Evolutionary conservation across 2,888 invertebrate genomes (phyloP).

Genomic region (Dryobotodes eremita): DNA sequence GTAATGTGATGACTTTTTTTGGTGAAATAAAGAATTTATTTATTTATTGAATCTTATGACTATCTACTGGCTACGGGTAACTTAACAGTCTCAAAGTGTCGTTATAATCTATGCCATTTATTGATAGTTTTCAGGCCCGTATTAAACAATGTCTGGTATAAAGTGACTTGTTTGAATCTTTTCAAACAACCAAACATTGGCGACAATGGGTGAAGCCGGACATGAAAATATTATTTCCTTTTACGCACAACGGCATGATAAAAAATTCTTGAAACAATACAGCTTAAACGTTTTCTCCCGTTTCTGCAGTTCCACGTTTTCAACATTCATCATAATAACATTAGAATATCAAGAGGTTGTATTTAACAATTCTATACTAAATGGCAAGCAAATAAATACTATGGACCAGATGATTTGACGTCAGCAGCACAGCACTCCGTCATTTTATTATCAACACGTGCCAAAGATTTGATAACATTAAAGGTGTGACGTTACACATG

Average conservation of each 20-base stretch:
- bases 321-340: neutral
- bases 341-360: slow-evolving; percentile 5
- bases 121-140: neutral
- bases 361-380: slow-evolving; percentile 40
- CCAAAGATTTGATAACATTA: slow-evolving; percentile 34
- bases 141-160: neutral
- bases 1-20: no score
- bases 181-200: neutral
- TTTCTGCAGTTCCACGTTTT: neutral
- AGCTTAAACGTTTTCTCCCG: neutral
- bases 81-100: neutral
- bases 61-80: neutral
- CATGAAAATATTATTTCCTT: slow-evolving; percentile 4
- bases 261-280: neutral
- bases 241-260: neutral
- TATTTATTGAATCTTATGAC: slow-evolving; percentile 7
- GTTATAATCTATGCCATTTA: no score
- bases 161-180: neutral
- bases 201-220: neutral
- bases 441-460: slow-evolving; percentile 59
- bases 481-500: slow-evolving; percentile 34
- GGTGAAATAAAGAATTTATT: no score
- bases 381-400: slow-evolving; percentile 38
- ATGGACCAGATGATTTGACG: slow-evolving; percentile 34
- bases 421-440: slow-evolving; percentile 37